Base-by-base conservation (phyloP, 2,888 invertebrate genomes). In the Ecliptopera silaceata region DNA sequence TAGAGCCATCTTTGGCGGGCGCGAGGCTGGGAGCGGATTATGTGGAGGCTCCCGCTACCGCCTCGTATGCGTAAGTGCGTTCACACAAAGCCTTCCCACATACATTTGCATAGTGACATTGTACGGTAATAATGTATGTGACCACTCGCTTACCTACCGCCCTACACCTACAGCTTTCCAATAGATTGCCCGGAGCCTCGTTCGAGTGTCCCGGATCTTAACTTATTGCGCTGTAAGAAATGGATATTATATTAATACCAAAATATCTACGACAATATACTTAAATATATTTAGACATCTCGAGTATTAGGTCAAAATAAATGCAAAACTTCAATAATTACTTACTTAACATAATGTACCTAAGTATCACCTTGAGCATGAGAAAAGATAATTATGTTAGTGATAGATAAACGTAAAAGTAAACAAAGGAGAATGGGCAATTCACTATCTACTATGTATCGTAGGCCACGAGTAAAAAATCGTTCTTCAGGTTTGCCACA, bases 91-190 rank as follows among this genome's bases (percentile, higher is more conserved):
- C 86, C 84, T 86, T 82, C 80, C 83, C 79, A 88, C 88, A 90
- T 90, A 91, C 88, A 91, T 91, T 90, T 91, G 90, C 90, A 91
- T 91, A 89, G 90, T 86, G 88, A 88, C 88, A 88, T 86, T 88
- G 87, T 89, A 85, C 85, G 86, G 85, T 89, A 90, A 89, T 90
- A 89, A 89, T 89, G 86, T 90, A 89, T 88, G 89, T 89, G 89
- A 87, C 89, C 90, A 89, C 82, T 86, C 82, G 80, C 39, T 50
- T 50, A 59, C 59, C 56, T 57, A 57, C 51, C 59, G 54, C 80
- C 77, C 79, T 79, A 78, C 77, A 74, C 82, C 82, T 82, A 72
- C 79, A 75, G 80, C 82, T 82, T 85, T 85, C 84, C 87, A 84
- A 87, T 88, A 86, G 84, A 82, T 85, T 77, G 58, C 53, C 44